Base-by-base conservation (phyloP, 2,113 vertebrate species). In the Elaphurus davidianus region DNA sequence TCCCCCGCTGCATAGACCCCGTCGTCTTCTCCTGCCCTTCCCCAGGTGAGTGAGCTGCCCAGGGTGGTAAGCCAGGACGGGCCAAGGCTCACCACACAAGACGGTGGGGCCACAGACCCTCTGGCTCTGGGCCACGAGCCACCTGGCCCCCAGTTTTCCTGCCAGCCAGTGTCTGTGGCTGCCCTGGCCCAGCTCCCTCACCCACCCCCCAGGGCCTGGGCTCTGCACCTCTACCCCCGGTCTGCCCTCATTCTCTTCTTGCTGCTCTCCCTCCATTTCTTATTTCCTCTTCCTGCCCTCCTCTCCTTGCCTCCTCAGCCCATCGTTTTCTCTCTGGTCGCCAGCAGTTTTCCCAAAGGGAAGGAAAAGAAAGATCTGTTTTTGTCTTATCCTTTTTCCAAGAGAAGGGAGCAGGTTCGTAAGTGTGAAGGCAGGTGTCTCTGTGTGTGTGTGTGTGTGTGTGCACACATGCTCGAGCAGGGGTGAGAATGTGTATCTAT, bases 31-130 rank as follows among this genome's bases (percentile, higher is more conserved):
- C 71, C 94, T 10, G 67, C 55, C 40, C 62, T 90, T 85, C 43
- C 40, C 89, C 54, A 7, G 98, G 99, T 99, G 97, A 99, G 99
- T 99, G 98, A 28, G 1, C 1, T 30, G 45, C n/a, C 3, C 50
- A 23, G 1, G 95, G 43, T 0, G 1, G 81, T 7, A 9, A 40
- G 94, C 7, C 7, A 83, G 60, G 62, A 45, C 2, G 30, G 25
- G 28, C 27, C n/a, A 36, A 30, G 60, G 30, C 74, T 74, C 40
- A 19, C 13, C 4, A 17, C 71, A 21, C 45, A 57, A 23, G 30
- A 9, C 17, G 43, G 25, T n/a, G 2, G 28, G n/a, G 50, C 52
- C 62, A n/a, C 43, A 91, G 55, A 47, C 55, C 27, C 50, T 87
- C 67, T 8, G 59, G 62, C 62, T 86, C 90, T 57, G 78, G 52